phyloP scores from a whole-genome alignment of 2,888 invertebrate species.

The Spilosoma lubricipeda region DNA sequence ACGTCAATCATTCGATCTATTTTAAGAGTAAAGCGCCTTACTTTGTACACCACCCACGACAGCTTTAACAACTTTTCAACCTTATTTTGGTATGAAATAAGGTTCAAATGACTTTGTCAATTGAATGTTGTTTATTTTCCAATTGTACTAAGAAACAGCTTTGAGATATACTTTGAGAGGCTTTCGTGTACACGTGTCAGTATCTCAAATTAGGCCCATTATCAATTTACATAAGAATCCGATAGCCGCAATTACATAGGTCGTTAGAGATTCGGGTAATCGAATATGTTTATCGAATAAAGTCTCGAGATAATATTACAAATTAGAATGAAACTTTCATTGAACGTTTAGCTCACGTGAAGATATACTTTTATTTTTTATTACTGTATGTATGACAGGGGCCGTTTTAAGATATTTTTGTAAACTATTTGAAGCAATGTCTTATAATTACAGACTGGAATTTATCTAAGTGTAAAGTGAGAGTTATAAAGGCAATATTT shows the following conservation, averaged over 20 bases:
- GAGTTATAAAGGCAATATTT: neutral
- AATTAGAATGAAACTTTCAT: neutral
- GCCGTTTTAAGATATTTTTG: no score
- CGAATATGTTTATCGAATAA: slow-evolving; percentile 12
- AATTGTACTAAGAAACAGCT: slow-evolving; percentile 37
- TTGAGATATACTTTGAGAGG: slow-evolving; percentile 28
- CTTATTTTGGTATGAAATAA: neutral
- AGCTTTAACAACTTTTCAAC: slow-evolving; percentile 4
- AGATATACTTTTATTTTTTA: no score
- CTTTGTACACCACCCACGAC: slow-evolving; percentile 19
- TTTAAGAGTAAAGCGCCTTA: slow-evolving; percentile 45
- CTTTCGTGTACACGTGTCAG: slow-evolving; percentile 42
- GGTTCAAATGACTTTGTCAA: slow-evolving; percentile 13
- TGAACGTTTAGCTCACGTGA: neutral
- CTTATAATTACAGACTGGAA: neutral
- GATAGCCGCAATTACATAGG: slow-evolving; percentile 16
- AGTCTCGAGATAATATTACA: neutral
- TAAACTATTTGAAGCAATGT: neutral
- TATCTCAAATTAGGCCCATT: slow-evolving; percentile 26
- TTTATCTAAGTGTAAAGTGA: neutral
- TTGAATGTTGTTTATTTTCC: slow-evolving; percentile 32
- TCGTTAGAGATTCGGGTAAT: slow-evolving; percentile 14
- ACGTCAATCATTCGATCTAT: slow-evolving; percentile 43
- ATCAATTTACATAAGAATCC: slow-evolving; percentile 26
- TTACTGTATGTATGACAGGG: neutral